phyloP scores from a whole-genome alignment of 2,113 vertebrate species.

The Urocynchramus pylzowi region DNA sequence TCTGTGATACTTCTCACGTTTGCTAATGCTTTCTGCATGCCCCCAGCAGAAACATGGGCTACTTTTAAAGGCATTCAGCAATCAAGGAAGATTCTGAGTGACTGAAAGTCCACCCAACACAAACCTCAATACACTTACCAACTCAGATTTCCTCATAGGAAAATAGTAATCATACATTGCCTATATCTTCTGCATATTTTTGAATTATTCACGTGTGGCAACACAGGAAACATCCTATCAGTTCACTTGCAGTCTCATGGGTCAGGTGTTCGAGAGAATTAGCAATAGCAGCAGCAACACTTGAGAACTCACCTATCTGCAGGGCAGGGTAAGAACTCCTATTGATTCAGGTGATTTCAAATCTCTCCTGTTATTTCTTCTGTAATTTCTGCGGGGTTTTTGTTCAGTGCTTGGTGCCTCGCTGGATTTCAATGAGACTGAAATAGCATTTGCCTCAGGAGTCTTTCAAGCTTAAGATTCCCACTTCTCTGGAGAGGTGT shows the following conservation, averaged over 20 bases:
- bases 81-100: neutral
- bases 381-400: neutral
- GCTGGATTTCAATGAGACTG: neutral
- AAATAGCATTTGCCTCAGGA: neutral
- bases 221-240: neutral
- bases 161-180: neutral
- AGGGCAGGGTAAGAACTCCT: neutral
- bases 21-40: neutral
- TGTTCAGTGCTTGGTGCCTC: neutral
- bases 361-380: neutral
- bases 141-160: neutral
- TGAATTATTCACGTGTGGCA: neutral
- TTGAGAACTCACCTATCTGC: neutral
- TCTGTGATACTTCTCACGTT: fast-evolving
- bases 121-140: neutral
- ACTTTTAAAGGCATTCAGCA: neutral
- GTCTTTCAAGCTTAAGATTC: neutral
- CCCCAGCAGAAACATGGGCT: neutral
- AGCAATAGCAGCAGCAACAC: neutral
- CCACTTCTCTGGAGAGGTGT: neutral
- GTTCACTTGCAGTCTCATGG: neutral
- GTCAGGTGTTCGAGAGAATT: neutral
- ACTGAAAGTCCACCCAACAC: neutral
- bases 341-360: neutral
- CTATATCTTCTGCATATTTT: neutral